Evolutionary conservation across 2,797 vertebrate genomes (phyloP), one percentile per base, ranked within the genome.

Genomic region (Chaunax sp.): DNA sequence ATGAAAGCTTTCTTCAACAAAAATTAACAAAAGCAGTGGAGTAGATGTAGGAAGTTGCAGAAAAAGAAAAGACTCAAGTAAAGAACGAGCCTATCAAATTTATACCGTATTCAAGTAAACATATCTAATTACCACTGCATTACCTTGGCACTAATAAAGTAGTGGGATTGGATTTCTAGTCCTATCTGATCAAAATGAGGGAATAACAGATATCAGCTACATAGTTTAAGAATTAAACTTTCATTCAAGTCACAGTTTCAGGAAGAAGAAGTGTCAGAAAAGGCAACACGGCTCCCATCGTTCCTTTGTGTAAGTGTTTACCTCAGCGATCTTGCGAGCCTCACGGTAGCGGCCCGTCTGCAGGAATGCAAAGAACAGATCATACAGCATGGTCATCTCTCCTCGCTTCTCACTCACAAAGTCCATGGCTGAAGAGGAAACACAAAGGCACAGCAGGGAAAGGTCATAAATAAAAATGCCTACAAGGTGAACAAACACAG

Each of bases 281-380:
- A n/a, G n/a, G n/a, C n/a, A n/a, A n/a, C n/a, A 30, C 9, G 40
- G 8, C 23, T 38, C 14, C 3, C 3, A 13, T 1, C 23, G 40
- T 33, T 20, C 10, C 19, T 52, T 6, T 38, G 30, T 33, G 10
- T 52, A 28, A 23, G 18, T 30, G 11, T 87, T 60, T 81, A 99
- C 98, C 97, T 99, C 97, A 18, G 97, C 93, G 90, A 99, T 95
- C 91, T 96, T 98, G 71, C 93, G 95, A 81, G 97, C 98, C 86
- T 99, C 97, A 52, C 90, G 95, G 93, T 96, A 95, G 84, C 96
- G 98, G 74, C 94, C 95, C 0, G 95, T 95, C 82, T 95, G 90
- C 78, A 98, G 86, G 91, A 99, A 98, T 18, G 95, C 96, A 1
- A 98, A 99, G 93, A 95, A 96, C 79, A 99, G 95, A 87, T 96